Evolutionary conservation across 2,113 vertebrate genomes (phyloP), one percentile per base, ranked within the genome.

Genomic region (Petaurus breviceps): DNA sequence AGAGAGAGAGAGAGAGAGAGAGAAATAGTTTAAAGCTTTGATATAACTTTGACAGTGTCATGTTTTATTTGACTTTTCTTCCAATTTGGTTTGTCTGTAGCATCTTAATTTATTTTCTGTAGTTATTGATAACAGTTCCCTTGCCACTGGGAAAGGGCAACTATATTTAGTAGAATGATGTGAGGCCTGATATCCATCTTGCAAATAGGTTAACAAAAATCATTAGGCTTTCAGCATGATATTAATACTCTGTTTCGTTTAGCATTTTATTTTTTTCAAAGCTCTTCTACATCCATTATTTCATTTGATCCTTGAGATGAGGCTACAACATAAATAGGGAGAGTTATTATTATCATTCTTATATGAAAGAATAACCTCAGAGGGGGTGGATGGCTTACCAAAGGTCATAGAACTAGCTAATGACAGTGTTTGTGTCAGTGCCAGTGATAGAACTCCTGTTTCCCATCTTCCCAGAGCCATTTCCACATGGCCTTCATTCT

Each of bases 71-170:
- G 92, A 37, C 10, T 92, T 96, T 93, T 94, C 91, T 11, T 84
- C 22, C n/a, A 89, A 51, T 84, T 28, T 94, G 23, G 10, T 95
- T 96, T 95, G 3, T 0, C 8, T 37, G 89, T 55, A 90, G 37
- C 68, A 22, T 91, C 61, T 90, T 47, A n/a, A 31, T 77, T 96
- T 52, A 54, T 43, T 93, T 95, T 51, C 61, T 94, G 8, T 93
- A 49, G 51, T 91, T 96, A 95, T 92, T 96, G 95, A 25, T 89
- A 93, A 5, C 92, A 31, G 50, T 94, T 95, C n/a, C 31, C 51
- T 2, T 90, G 47, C 12, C 52, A 92, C 61, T 84, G 51, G 95
- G 91, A 26, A n/a, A 92, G 95, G 92, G 46, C 95, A 91, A 77
- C 23, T 92, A 46, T 68, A 43, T 6, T 95, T 89, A 91, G 25